Percentiles rank a stretch among this genome's conserved stretches.
These are phyloP conservation scores for Nycticebus coucang DNA, from an alignment of 2,113 vertebrate genomes.

Conservation along the genomic window DNA sequence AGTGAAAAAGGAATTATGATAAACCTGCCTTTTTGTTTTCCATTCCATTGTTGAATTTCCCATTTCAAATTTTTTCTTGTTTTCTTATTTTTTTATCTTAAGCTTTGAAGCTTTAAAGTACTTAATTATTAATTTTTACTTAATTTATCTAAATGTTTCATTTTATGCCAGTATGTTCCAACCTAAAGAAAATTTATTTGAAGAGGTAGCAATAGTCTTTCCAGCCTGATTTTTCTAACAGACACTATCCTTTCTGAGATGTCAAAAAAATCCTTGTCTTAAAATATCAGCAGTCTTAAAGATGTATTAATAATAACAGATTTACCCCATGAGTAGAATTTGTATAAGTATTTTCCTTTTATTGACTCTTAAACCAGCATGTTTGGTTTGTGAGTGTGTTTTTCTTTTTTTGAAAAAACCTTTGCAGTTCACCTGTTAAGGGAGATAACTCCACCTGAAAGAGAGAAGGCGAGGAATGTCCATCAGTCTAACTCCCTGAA, in stretches of 20 bases:
- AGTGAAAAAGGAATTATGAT: neutral
- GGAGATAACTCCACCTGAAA: conserved; percentile 79
- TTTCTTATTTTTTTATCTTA: conserved; percentile 26
- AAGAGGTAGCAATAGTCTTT: conserved; percentile 14
- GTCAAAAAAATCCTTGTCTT: conserved; percentile 43
- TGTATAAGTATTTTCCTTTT: conserved; percentile 72
- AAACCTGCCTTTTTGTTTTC: neutral
- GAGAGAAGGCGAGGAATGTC: conserved; percentile 75
- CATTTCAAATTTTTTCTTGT: neutral
- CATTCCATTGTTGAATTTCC: neutral
- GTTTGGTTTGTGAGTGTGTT: conserved; percentile 81
- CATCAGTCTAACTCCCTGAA: conserved; percentile 77
- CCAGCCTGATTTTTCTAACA: conserved; percentile 42
- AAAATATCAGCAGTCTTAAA: conserved; percentile 48
- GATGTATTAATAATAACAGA: conserved; percentile 54
- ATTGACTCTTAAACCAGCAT: conserved; percentile 78
- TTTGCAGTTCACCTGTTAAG: conserved; percentile 82
- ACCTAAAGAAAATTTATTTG: conserved; percentile 47
- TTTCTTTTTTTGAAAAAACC: conserved; percentile 79
- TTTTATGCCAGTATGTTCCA: conserved; percentile 44
- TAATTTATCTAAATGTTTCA: conserved; percentile 47
- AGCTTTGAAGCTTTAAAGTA: conserved; percentile 55
- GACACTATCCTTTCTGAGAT: conserved; percentile 28
- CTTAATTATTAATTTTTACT: conserved; percentile 48
- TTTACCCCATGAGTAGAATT: conserved; percentile 58